These are phyloP conservation scores for Podarcis lilfordi DNA, from an alignment of 2,797 vertebrate genomes.

Conservation along the genomic window DNA sequence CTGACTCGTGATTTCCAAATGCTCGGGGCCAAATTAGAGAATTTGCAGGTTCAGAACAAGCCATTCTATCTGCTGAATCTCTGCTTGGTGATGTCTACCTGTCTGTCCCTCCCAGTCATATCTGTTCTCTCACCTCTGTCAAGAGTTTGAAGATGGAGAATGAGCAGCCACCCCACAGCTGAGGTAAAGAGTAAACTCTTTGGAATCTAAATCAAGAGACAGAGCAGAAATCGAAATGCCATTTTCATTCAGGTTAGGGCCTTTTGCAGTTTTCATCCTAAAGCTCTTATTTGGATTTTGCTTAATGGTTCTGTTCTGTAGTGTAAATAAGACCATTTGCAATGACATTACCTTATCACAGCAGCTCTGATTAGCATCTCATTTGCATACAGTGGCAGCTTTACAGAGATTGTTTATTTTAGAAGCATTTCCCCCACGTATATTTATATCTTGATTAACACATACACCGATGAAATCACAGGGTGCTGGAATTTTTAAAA, in stretches of 20 bases:
- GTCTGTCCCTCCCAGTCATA: conserved; percentile 38
- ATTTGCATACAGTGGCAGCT: conserved; percentile 23
- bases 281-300: conserved; percentile 14
- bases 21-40: conserved; percentile 6
- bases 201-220: conserved; percentile 38
- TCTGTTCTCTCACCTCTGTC: conserved; percentile 55
- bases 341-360: conserved; percentile 23
- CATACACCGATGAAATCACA: not conserved
- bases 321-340: conserved; percentile 9
- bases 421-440: not conserved
- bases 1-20: not conserved
- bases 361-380: conserved; percentile 20
- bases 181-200: conserved; percentile 33
- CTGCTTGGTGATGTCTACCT: conserved; percentile 50
- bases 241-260: conserved; percentile 37
- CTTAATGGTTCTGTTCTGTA: conserved; percentile 7
- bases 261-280: conserved; percentile 43
- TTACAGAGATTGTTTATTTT: conserved; percentile 11
- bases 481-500: not conserved
- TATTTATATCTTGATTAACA: not conserved
- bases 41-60: conserved; percentile 43
- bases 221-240: conserved; percentile 30
- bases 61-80: conserved; percentile 33
- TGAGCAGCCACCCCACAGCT: conserved; percentile 2
- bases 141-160: conserved; percentile 60